Conservation (phyloP, 2,797 vertebrate genomes). For the Dryobates pubescens region DNA sequence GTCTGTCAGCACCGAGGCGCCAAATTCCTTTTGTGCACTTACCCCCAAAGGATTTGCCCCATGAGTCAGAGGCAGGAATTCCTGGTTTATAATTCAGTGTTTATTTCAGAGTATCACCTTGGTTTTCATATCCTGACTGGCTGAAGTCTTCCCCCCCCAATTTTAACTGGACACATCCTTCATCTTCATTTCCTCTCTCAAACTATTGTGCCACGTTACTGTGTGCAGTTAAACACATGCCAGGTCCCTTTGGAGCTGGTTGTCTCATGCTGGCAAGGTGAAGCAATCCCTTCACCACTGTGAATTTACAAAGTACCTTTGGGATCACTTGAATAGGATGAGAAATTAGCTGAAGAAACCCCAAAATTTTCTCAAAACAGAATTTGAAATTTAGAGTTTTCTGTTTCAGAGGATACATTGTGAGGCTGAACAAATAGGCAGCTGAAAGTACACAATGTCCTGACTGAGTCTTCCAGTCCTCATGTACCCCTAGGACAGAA, state of each 20-base stretch:
- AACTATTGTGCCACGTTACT: not conserved
- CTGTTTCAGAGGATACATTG: constrained; percentile 14
- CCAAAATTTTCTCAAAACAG: not conserved
- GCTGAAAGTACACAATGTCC: constrained; percentile 50
- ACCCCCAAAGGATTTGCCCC: constrained; percentile 60
- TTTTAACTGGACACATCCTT: constrained; percentile 64
- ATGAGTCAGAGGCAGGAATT: constrained; percentile 71
- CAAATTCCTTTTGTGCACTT: constrained; percentile 48
- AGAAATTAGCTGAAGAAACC: not conserved
- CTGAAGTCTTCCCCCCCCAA: not conserved
- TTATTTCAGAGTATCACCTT: constrained; percentile 70
- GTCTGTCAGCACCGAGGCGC: constrained; percentile 24
- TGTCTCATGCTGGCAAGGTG: not conserved
- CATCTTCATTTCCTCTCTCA: constrained; percentile 44
- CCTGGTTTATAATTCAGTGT: constrained; percentile 69
- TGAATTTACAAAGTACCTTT: not conserved
- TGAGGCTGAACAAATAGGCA: not conserved
- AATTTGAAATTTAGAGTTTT: not conserved
- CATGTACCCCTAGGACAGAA: not conserved
- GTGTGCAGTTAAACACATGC: not conserved
- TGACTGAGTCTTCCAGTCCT: constrained; percentile 55
- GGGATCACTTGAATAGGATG: not conserved
- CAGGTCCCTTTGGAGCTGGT: not conserved
- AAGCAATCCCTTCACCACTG: not conserved
- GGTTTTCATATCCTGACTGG: constrained; percentile 62